phyloP scores from a whole-genome alignment of 2,113 vertebrate genomes.

The Neotoma lepida region DNA sequence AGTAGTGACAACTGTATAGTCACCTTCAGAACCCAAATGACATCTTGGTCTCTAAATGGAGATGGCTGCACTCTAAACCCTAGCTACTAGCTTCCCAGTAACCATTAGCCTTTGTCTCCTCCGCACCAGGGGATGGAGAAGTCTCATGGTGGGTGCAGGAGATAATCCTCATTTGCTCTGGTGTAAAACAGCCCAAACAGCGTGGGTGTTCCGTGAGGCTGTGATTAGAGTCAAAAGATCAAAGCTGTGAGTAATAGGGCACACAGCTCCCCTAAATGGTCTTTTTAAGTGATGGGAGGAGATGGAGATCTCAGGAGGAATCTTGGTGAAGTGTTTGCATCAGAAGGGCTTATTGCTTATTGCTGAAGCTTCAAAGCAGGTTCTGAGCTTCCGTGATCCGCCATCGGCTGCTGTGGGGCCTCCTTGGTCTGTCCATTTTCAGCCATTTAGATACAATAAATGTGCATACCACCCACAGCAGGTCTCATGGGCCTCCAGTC shows the following conservation, averaged over 20 bases:
- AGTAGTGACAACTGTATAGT: neutral
- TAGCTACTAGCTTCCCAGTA: neutral
- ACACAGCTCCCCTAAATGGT: neutral
- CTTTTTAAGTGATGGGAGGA: conserved; percentile 50
- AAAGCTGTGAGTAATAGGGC: conserved; percentile 61
- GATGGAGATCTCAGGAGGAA: conserved; percentile 28
- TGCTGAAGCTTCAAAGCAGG: conserved; percentile 45
- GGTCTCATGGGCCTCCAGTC: fast-evolving
- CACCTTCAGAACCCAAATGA: neutral
- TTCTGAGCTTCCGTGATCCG: neutral
- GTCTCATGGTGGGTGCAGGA: neutral
- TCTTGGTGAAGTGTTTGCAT: neutral
- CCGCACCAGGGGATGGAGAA: neutral
- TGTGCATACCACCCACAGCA: too few relatives aligned
- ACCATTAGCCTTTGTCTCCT: conserved; percentile 16
- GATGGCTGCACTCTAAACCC: neutral
- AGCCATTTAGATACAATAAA: neutral
- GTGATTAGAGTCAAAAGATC: conserved; percentile 75
- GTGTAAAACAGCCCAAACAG: conserved; percentile 68
- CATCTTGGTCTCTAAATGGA: neutral
- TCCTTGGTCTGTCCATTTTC: neutral
- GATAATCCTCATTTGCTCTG: conserved; percentile 67
- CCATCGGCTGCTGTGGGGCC: neutral
- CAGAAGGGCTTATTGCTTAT: neutral
- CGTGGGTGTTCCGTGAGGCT: conserved; percentile 63